A percentile compares a stretch with the other conserved stretches of the same genome.
These are phyloP conservation scores for Spodoptera picta DNA, from an alignment of 2,888 invertebrate genomes.

Conservation along the genomic window DNA sequence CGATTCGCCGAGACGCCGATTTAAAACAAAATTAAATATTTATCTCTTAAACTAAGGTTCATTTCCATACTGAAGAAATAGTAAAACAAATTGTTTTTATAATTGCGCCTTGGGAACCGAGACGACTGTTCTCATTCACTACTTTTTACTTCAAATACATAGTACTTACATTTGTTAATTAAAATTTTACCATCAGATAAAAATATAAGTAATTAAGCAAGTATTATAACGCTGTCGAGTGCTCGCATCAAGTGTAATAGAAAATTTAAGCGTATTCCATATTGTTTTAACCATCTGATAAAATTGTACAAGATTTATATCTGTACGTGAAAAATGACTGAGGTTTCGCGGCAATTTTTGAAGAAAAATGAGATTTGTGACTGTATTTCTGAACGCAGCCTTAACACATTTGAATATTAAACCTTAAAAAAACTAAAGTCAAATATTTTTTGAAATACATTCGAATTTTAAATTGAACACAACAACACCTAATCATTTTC, in stretches of 20 bases:
- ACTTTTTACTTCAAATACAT: conserved; percentile 16
- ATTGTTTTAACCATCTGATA: conserved; percentile 54
- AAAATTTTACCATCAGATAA: conserved; percentile 54
- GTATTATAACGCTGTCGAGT: conserved; percentile 51
- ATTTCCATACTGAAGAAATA: conserved; percentile 27
- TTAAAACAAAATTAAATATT: too few relatives aligned
- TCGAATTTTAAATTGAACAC: too few relatives aligned
- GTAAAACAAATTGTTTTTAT: conserved; percentile 33
- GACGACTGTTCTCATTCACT: conserved; percentile 35
- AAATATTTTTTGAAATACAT: too few relatives aligned
- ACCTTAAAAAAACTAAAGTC: too few relatives aligned
- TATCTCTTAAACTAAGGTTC: conserved; percentile 1
- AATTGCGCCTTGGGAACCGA: conserved; percentile 44
- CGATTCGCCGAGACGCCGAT: too few relatives aligned
- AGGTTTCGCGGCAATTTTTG: conserved; percentile 17
- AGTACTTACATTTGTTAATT: conserved; percentile 52
- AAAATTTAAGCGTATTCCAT: conserved; percentile 38
- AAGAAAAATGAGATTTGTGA: too few relatives aligned
- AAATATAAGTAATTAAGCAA: conserved; percentile 38
- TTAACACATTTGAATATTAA: too few relatives aligned
- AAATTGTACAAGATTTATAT: conserved; percentile 36
- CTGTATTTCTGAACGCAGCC: too few relatives aligned
- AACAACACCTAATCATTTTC: too few relatives aligned
- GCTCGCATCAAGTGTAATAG: conserved; percentile 38
- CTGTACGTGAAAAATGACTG: conserved; percentile 29